phyloP scores from a whole-genome alignment of 1,140 invertebrate species.

The Lepidurus arcticus region DNA sequence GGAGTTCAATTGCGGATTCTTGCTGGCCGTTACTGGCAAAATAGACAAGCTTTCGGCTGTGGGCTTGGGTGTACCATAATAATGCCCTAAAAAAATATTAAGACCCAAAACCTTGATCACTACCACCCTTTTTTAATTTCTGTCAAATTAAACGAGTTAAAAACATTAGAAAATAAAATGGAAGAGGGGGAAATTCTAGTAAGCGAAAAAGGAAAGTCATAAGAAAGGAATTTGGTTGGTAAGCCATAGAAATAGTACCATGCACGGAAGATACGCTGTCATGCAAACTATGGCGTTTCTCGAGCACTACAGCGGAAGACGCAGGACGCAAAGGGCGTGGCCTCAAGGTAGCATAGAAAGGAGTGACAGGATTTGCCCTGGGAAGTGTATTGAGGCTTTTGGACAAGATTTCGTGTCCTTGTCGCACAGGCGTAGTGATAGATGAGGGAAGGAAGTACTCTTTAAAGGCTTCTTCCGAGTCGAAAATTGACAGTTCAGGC shows the following conservation, averaged over 20 bases:
- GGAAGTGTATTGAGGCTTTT: not conserved
- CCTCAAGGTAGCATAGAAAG: slow-evolving; percentile 2
- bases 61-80: slow-evolving; percentile 54
- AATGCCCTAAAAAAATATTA: slow-evolving; percentile 45
- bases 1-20: not conserved
- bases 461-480: not conserved
- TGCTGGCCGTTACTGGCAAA: slow-evolving; percentile 37
- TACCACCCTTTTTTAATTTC: slow-evolving; percentile 22
- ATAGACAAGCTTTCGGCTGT: slow-evolving; percentile 44
- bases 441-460: not conserved
- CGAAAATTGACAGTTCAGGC: not conserved
- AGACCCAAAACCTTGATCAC: slow-evolving; percentile 31
- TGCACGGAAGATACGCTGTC: not conserved
- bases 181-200: not conserved
- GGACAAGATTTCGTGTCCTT: not conserved
- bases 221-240: not conserved
- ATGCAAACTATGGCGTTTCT: slow-evolving; percentile 18
- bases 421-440: not conserved
- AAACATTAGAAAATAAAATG: slow-evolving; percentile 24
- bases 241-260: not conserved
- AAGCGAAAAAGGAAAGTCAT: slow-evolving; percentile 24
- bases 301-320: slow-evolving; percentile 25
- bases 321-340: not conserved
- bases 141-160: slow-evolving; percentile 24
- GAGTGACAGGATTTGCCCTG: not conserved